Percentiles rank a stretch among this genome's conserved stretches.
Evolutionary conservation across 2,113 vertebrate genomes (phyloP).

Genomic region (Pantherophis guttatus): DNA sequence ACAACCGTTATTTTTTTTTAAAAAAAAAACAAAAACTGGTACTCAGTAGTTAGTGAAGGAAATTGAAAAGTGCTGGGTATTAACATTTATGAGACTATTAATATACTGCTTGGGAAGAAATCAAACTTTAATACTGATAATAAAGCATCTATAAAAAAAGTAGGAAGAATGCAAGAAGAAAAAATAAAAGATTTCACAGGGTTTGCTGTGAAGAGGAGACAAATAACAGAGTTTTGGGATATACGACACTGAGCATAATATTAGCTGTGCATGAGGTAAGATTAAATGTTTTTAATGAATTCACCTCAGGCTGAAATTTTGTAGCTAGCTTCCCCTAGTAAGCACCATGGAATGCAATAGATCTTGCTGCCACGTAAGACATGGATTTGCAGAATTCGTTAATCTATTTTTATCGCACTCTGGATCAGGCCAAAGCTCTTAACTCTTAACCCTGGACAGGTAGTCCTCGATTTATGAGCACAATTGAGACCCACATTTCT

Average conservation of each 20-base stretch:
- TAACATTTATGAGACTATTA: constrained; percentile 75
- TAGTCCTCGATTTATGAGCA: no score
- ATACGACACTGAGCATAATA: constrained; percentile 17
- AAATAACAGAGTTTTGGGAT: neutral
- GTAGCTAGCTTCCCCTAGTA: neutral
- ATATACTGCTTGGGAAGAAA: constrained; percentile 69
- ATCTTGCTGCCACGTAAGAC: neutral
- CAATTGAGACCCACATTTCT: no score
- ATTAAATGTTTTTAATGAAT: neutral
- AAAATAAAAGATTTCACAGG: constrained; percentile 44
- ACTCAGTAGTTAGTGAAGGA: constrained; percentile 39
- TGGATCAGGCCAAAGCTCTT: neutral
- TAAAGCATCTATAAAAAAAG: constrained; percentile 70
- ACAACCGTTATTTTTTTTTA: neutral
- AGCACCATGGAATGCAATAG: neutral
- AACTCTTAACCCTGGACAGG: neutral
- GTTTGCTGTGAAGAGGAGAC: constrained; percentile 47
- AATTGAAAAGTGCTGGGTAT: constrained; percentile 60
- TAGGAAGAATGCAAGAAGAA: constrained; percentile 40
- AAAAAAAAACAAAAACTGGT: neutral
- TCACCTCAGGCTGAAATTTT: neutral
- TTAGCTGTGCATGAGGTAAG: neutral
- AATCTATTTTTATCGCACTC: neutral
- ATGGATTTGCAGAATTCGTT: neutral
- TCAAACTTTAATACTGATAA: constrained; percentile 76